These are phyloP conservation scores for Hartigia nigra DNA, from an alignment of 2,888 invertebrate genomes.

Conservation along the genomic window DNA sequence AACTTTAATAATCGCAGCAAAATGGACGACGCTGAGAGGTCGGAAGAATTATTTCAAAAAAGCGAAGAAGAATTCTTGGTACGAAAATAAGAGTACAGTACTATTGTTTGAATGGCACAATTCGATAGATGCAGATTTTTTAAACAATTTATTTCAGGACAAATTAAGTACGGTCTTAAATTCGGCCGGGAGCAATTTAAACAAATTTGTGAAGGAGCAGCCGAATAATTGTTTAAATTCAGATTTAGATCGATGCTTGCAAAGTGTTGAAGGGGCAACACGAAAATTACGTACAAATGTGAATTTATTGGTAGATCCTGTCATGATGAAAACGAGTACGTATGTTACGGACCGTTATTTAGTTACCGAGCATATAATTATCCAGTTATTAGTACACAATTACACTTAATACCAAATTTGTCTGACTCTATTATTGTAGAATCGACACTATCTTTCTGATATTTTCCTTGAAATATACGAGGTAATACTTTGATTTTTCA, in stretches of 20 bases:
- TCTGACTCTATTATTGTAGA: background rate
- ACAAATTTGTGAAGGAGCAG: slow-evolving; percentile 28
- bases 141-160: slow-evolving; percentile 9
- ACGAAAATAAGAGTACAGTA: background rate
- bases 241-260: slow-evolving; percentile 3
- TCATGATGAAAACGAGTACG: background rate
- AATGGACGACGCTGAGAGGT: background rate
- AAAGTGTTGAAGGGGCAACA: background rate
- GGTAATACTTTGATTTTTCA: background rate
- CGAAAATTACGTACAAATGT: background rate
- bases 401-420: background rate
- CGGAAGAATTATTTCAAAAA: background rate
- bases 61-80: slow-evolving; percentile 6
- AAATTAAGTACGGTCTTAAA: slow-evolving; percentile 5
- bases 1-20: background rate
- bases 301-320: background rate
- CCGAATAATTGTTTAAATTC: slow-evolving; percentile 15
- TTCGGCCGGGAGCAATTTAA: slow-evolving; percentile 17
- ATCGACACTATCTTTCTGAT: background rate
- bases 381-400: background rate
- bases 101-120: background rate
- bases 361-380: background rate
- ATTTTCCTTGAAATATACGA: background rate
- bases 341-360: background rate
- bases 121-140: background rate